phyloP scores from a whole-genome alignment of 1,140 invertebrate genomes.

The Zaprionus ornatus region DNA sequence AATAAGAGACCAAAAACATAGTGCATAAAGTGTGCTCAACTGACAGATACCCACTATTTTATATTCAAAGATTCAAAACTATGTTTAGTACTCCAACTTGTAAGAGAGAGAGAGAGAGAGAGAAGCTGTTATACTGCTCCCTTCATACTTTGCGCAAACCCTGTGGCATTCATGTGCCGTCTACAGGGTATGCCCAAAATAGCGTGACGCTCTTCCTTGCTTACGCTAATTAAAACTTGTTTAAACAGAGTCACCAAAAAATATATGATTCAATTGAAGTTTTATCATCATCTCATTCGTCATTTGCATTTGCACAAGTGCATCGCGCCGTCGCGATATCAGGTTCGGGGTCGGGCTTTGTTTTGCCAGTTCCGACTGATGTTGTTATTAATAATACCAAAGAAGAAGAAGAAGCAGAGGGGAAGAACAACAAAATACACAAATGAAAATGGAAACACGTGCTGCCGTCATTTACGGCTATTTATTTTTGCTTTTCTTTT shows the following conservation, averaged over 20 bases:
- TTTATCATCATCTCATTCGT: conserved; percentile 8
- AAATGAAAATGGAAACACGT: conserved; percentile 11
- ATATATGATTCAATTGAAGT: conserved; percentile 12
- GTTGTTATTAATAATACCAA: conserved; percentile 18
- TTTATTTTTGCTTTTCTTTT: not conserved
- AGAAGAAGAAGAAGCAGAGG: not conserved
- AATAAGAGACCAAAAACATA: conserved; percentile 12
- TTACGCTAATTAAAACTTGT: conserved; percentile 31
- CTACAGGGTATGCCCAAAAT: conserved; percentile 8
- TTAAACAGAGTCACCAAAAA: conserved; percentile 13
- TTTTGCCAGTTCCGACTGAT: not conserved
- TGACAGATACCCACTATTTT: not conserved
- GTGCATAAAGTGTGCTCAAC: not conserved
- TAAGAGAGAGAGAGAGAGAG: too few relatives aligned
- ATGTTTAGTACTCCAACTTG: too few relatives aligned
- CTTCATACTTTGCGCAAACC: not conserved
- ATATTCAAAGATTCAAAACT: too few relatives aligned
- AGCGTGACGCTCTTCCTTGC: not conserved
- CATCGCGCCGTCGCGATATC: conserved; percentile 18
- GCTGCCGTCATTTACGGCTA: conserved; percentile 6
- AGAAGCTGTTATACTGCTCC: too few relatives aligned
- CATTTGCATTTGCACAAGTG: conserved; percentile 42
- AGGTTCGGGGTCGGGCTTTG: conserved; percentile 13
- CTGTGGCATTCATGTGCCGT: not conserved
- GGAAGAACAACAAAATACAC: not conserved